Evolutionary conservation across 2,797 vertebrate species (phyloP).

Genomic region (Neoniphon sammara): DNA sequence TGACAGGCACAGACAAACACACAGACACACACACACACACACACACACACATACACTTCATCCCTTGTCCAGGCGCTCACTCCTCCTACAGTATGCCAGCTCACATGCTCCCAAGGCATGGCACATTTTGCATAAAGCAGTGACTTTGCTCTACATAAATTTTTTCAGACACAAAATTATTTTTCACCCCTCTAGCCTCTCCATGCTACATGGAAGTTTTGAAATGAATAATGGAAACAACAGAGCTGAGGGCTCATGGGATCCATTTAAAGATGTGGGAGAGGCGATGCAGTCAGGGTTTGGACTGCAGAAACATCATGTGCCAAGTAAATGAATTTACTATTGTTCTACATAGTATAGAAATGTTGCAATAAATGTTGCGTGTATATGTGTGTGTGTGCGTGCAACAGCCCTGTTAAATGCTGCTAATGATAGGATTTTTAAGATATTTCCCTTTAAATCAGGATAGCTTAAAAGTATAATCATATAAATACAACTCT

Average conservation of each 20-base stretch:
- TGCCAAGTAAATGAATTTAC: constrained; percentile 70
- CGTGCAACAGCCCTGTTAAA: constrained; percentile 26
- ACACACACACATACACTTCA: constrained; percentile 52
- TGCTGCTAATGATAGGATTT: constrained; percentile 30
- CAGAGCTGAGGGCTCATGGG: constrained; percentile 79
- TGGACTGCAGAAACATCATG: constrained; percentile 68
- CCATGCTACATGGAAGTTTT: constrained; percentile 80
- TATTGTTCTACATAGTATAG: constrained; percentile 62
- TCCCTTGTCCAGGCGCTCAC: constrained; percentile 56
- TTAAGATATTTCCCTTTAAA: constrained; percentile 51
- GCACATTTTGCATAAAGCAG: constrained; percentile 82
- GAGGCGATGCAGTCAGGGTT: constrained; percentile 75
- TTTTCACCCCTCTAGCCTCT: constrained; percentile 82
- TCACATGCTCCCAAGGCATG: constrained; percentile 81
- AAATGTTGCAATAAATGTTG: constrained; percentile 36
- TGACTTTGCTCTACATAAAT: constrained; percentile 82
- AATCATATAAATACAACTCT: constrained; percentile 25
- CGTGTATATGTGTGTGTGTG: not conserved
- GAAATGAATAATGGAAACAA: constrained; percentile 87
- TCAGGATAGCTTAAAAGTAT: constrained; percentile 17
- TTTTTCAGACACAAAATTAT: constrained; percentile 81
- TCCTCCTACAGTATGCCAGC: constrained; percentile 74
- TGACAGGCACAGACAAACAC: constrained; percentile 78
- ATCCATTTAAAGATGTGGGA: constrained; percentile 82
- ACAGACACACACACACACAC: constrained; percentile 42